A percentile compares a stretch with the other conserved stretches of the same genome.
Conservation (phyloP, 2,888 invertebrate species). For the Nemapogon koenigi region DNA sequence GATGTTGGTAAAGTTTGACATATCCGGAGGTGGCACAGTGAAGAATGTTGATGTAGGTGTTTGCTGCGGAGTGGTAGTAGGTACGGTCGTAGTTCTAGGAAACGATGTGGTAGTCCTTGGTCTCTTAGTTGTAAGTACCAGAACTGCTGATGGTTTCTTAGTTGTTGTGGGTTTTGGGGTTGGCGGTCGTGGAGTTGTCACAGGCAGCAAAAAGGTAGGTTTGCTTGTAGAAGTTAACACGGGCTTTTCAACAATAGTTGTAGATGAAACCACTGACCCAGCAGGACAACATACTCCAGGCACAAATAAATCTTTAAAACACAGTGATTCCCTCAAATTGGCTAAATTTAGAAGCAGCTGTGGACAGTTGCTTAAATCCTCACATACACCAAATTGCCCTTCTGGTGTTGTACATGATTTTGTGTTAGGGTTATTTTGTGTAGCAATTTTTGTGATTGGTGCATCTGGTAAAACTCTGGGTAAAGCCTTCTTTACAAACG, state of each 20-base stretch:
- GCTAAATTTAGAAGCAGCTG: conserved; percentile 82
- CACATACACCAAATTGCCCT: conserved; percentile 80
- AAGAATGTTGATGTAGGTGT: conserved; percentile 52
- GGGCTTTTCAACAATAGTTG: conserved; percentile 36
- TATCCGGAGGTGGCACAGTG: conserved; percentile 39
- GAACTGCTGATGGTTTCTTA: conserved; percentile 21
- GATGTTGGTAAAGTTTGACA: conserved; percentile 54
- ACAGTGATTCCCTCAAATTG: conserved; percentile 83
- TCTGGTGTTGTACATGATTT: conserved; percentile 82
- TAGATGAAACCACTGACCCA: conserved; percentile 36
- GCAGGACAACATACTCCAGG: conserved; percentile 92
- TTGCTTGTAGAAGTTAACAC: conserved; percentile 39
- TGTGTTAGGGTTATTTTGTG: conserved; percentile 50
- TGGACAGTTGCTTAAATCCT: conserved; percentile 88
- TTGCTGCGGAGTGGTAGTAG: conserved; percentile 30
- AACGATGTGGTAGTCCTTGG: conserved; percentile 34
- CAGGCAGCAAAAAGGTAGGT: conserved; percentile 47
- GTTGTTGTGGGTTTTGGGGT: conserved; percentile 17
- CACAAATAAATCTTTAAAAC: conserved; percentile 89
- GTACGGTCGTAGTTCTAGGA: conserved; percentile 26
- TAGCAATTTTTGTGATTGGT: conserved; percentile 47
- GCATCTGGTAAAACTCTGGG: conserved; percentile 49
- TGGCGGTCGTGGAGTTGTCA: conserved; percentile 39
- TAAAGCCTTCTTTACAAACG: conserved; percentile 64
- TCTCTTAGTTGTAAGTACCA: conserved; percentile 27